Conservation (phyloP, 2,888 invertebrate genomes). For the Hirtodrosophila histrioides region DNA sequence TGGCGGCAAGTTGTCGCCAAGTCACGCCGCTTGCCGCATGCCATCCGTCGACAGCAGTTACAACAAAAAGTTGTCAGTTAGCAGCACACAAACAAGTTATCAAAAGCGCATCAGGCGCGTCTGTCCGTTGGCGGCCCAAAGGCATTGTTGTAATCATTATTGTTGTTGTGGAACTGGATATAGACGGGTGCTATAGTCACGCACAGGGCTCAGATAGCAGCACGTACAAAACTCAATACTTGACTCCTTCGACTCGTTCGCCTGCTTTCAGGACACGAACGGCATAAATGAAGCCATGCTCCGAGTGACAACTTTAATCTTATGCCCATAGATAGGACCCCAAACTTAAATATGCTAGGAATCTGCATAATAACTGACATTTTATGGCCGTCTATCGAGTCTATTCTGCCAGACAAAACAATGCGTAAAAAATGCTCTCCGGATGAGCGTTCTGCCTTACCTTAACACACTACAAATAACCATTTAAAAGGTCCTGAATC, state of each 20-base stretch:
- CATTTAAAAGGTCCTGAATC: slow-evolving; percentile 33
- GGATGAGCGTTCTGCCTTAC: not conserved
- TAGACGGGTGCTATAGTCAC: slow-evolving; percentile 46
- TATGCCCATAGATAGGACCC: slow-evolving; percentile 1
- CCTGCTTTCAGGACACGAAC: slow-evolving; percentile 34
- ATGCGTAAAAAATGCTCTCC: slow-evolving; percentile 4
- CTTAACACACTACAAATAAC: slow-evolving; percentile 16
- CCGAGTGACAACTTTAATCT: slow-evolving; percentile 45
- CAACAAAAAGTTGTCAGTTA: slow-evolving; percentile 36
- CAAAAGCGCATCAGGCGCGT: slow-evolving; percentile 69
- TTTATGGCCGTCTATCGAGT: slow-evolving; percentile 2
- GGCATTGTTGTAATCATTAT: slow-evolving; percentile 28
- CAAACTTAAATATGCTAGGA: slow-evolving; percentile 34
- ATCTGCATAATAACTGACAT: slow-evolving; percentile 49
- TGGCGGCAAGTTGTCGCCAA: slow-evolving; percentile 56
- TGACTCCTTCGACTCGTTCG: slow-evolving; percentile 17
- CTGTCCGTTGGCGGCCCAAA: slow-evolving; percentile 35
- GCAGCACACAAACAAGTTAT: slow-evolving; percentile 65
- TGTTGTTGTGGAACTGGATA: slow-evolving; percentile 10
- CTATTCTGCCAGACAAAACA: slow-evolving; percentile 27
- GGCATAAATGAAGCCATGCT: slow-evolving; percentile 46
- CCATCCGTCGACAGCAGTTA: slow-evolving; percentile 17
- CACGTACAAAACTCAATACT: slow-evolving; percentile 59
- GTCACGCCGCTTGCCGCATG: slow-evolving; percentile 26
- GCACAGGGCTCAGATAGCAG: slow-evolving; percentile 56